These are phyloP conservation scores for Tragelaphus imberbis DNA, from an alignment of 2,113 vertebrate species.

Conservation along the genomic window DNA sequence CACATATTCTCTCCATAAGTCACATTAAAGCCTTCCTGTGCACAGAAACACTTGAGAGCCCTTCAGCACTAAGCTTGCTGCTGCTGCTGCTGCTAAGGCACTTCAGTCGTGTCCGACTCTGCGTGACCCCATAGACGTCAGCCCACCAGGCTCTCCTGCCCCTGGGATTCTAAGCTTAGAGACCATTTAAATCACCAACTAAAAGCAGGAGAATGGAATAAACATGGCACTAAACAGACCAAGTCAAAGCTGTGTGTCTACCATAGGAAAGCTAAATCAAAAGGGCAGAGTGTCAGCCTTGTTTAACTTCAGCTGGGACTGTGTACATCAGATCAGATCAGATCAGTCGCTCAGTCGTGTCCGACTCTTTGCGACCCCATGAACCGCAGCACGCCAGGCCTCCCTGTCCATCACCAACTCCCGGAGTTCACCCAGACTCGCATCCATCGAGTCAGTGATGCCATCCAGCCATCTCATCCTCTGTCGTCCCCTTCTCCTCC, in stretches of 20 bases:
- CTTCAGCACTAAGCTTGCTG: neutral
- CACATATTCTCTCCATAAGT: neutral
- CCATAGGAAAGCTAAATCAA: neutral
- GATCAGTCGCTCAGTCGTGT: too few relatives aligned
- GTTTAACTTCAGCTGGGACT: neutral
- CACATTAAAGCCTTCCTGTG: neutral
- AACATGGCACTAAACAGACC: neutral
- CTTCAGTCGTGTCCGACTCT: too few relatives aligned
- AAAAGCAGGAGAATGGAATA: neutral
- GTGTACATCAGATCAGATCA: neutral
- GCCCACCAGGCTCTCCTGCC: too few relatives aligned
- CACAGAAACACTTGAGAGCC: neutral
- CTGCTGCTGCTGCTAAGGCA: neutral
- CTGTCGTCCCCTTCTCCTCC: too few relatives aligned
- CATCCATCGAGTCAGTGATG: too few relatives aligned
- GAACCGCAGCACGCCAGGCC: too few relatives aligned
- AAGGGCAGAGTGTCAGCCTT: neutral
- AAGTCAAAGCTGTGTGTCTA: neutral
- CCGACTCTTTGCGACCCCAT: too few relatives aligned
- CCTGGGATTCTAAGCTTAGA: too few relatives aligned
- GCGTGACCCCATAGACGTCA: too few relatives aligned
- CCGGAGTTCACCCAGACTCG: too few relatives aligned
- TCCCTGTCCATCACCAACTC: too few relatives aligned
- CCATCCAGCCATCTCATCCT: too few relatives aligned
- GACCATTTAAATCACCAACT: neutral